phyloP scores from a whole-genome alignment of 1,140 invertebrate species.

The Drosophila nasuta region DNA sequence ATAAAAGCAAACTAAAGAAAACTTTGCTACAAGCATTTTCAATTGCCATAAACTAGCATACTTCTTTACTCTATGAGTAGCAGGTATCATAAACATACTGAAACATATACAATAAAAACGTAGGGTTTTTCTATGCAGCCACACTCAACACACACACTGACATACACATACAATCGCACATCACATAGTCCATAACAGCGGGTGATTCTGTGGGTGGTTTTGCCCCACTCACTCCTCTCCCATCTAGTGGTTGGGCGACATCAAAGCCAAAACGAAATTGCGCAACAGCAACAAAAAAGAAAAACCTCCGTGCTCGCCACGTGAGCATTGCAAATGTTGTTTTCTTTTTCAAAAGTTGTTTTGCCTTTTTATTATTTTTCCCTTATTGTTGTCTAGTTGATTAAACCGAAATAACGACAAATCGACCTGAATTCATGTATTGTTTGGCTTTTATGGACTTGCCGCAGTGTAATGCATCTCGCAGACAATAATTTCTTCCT shows the following conservation, averaged over 20 bases:
- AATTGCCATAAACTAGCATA: too few species aligned
- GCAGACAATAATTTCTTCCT: slow-evolving; percentile 55
- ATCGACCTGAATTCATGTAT: slow-evolving; percentile 36
- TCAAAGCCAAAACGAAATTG: slow-evolving; percentile 74
- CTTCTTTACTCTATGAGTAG: too few species aligned
- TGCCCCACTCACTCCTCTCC: too few species aligned
- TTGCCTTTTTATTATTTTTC: slow-evolving; percentile 15
- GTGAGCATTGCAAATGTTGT: slow-evolving; percentile 45
- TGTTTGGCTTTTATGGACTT: slow-evolving; percentile 66
- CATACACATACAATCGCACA: slow-evolving; percentile 19
- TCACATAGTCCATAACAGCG: slow-evolving; percentile 42
- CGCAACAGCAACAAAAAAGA: slow-evolving; percentile 64
- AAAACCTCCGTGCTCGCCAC: slow-evolving; percentile 29
- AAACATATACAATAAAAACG: slow-evolving; percentile 60
- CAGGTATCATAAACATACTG: slow-evolving; percentile 54
- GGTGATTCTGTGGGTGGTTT: slow-evolving; percentile 25
- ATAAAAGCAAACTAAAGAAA: too few species aligned
- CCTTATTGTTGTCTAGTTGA: slow-evolving; percentile 37
- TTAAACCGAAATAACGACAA: slow-evolving; percentile 56
- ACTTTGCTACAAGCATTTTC: too few species aligned
- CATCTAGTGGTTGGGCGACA: slow-evolving; percentile 34
- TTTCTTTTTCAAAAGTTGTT: slow-evolving; percentile 2
- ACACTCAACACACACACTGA: background rate
- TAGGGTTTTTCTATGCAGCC: slow-evolving; percentile 59
- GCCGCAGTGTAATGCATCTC: slow-evolving; percentile 71